Percentiles rank a stretch among this genome's conserved stretches.
Evolutionary conservation across 37 sponge, comb jelly and placozoan species (phyloP).

Genomic region (Diacarnus erythraeanus): DNA sequence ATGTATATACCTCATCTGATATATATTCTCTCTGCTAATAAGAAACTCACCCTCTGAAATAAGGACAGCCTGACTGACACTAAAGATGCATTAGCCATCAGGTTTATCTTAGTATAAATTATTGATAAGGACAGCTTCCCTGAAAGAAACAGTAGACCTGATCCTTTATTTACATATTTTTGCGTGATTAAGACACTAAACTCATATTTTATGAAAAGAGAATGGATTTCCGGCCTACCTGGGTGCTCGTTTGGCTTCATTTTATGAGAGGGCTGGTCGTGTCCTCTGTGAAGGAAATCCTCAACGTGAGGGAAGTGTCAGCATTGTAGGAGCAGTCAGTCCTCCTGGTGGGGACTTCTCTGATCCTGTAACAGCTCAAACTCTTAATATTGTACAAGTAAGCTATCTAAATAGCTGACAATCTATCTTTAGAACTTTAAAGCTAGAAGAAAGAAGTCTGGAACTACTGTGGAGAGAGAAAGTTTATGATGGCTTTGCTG

Average conservation of each 20-base stretch:
- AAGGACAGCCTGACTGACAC: too few species aligned
- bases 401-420: background rate
- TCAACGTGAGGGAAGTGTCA: conserved; percentile 93
- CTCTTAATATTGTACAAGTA: conserved; percentile 94
- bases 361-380: conserved; percentile 98
- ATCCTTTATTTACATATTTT: too few species aligned
- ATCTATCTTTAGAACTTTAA: too few species aligned
- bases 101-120: too few species aligned
- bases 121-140: too few species aligned
- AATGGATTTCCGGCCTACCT: conserved; percentile 99
- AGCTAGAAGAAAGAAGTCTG: too few species aligned
- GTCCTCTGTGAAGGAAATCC: conserved; percentile 93
- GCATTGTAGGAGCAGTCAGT: conserved; percentile 97
- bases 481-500: background rate
- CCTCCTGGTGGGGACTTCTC: conserved; percentile 99
- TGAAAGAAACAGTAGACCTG: too few species aligned
- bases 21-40: conserved; percentile 1
- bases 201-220: too few species aligned
- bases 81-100: too few species aligned
- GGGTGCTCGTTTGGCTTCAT: conserved; percentile 97
- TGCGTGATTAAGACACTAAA: too few species aligned
- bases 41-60: background rate
- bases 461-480: too few species aligned
- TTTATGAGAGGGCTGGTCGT: conserved; percentile 99
- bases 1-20: too few species aligned